Base-by-base conservation (phyloP, 2,113 vertebrate species). In the Cichladusa arquata region DNA sequence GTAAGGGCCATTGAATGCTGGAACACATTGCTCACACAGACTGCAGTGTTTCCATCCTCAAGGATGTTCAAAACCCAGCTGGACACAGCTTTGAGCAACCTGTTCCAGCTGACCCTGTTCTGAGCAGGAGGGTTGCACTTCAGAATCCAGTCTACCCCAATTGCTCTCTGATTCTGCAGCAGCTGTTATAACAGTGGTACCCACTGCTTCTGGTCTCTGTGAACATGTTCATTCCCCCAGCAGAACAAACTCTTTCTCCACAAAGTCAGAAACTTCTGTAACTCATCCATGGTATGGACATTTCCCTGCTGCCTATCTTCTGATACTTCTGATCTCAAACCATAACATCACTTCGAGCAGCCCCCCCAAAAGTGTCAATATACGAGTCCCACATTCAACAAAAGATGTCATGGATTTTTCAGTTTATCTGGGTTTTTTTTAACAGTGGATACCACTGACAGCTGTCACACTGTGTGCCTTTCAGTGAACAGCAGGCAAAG, bases 401-500 rank as follows among this genome's bases (percentile, higher is more conserved):
- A 6, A 76, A 73, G 48, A 53, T 71, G 9, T 33, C 29, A 82
- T 48, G 42, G 31, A 4, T 4, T n/a, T 73, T 85, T n/a, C 14
- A 12, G 5, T 33, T 42, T 26, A 12, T n/a, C 31, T 40, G 26
- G 23, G 0, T 3, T 48, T 38, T 38, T 72, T 66, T 36, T 15
- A 29, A 56, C 94, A 90, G 65, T 61, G 80, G 51, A 64, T 81
- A 84, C 33, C 91, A 92, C 67, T 85, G 81, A 73, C 85, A 56
- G 62, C 44, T 86, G 77, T 65, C 92, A 95, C 33, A 80, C 66
- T 38, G 4, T 78, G 45, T 81, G 88, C 47, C 71, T 91, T 86
- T 67, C 84, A 93, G 86, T 48, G 93, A 97, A 82, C 62, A 96
- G 87, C 48, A 93, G 72, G 40, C 44, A 81, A 94, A 93, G 93